Evolutionary conservation across 2,888 invertebrate species (phyloP).

Genomic region (Automeris io): DNA sequence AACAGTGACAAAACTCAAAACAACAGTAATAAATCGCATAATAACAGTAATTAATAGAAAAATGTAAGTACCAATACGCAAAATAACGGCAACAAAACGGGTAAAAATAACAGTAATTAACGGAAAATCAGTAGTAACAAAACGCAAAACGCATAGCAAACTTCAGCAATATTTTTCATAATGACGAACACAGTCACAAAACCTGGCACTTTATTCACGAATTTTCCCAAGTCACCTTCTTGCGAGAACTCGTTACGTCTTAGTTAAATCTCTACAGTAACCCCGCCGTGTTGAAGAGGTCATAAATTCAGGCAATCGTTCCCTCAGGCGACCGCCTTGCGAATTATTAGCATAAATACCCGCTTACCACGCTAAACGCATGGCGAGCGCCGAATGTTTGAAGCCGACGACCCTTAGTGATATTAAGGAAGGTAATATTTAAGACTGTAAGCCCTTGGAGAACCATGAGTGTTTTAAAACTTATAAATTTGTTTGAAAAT

Average conservation of each 20-base stretch:
- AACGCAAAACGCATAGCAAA: too few relatives aligned
- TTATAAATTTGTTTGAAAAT: too few relatives aligned
- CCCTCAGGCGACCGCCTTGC: constrained; percentile 34
- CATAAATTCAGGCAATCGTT: constrained; percentile 55
- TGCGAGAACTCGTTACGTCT: constrained; percentile 24
- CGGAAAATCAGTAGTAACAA: too few relatives aligned
- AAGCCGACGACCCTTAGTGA: constrained; percentile 11
- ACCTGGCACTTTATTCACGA: neutral
- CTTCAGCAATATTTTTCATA: neutral
- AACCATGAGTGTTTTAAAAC: too few relatives aligned
- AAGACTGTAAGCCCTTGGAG: too few relatives aligned
- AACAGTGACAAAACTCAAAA: too few relatives aligned
- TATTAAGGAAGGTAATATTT: constrained; percentile 20
- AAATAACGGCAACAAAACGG: too few relatives aligned
- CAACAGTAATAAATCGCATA: too few relatives aligned
- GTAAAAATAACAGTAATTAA: too few relatives aligned
- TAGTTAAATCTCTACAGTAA: constrained; percentile 39
- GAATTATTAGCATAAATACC: constrained; percentile 54
- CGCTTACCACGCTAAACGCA: constrained; percentile 49
- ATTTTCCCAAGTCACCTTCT: constrained; percentile 5
- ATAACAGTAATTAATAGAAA: too few relatives aligned
- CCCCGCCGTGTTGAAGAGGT: constrained; percentile 42
- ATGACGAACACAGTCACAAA: neutral
- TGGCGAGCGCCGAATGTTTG: constrained; percentile 9
- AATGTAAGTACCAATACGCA: too few relatives aligned